These are phyloP conservation scores for Prunella himalayana DNA, from an alignment of 2,113 vertebrate genomes.

Conservation along the genomic window DNA sequence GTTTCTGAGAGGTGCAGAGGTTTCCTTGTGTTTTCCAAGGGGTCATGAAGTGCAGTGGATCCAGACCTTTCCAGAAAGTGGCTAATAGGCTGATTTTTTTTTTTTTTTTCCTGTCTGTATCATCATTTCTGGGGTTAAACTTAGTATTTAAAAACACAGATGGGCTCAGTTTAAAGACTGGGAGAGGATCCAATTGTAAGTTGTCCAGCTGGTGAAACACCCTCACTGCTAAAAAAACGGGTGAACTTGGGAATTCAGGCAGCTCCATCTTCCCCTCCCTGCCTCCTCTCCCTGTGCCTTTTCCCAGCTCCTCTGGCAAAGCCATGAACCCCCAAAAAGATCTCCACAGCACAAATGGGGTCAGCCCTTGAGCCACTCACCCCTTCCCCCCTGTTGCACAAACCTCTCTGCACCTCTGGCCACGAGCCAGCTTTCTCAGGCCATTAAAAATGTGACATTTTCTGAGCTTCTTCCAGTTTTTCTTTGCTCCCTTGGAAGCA, in stretches of 20 bases:
- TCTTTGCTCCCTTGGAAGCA: fast-evolving
- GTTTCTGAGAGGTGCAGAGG: background rate
- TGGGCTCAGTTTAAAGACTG: conserved; percentile 53
- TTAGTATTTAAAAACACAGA: conserved; percentile 50
- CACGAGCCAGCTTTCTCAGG: background rate
- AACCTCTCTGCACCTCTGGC: background rate
- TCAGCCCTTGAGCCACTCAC: background rate
- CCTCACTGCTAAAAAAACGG: conserved; percentile 6
- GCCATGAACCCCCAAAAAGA: background rate
- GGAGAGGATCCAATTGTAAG: conserved; percentile 55
- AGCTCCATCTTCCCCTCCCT: background rate
- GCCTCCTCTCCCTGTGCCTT: background rate
- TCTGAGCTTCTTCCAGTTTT: background rate
- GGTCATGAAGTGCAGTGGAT: fast-evolving
- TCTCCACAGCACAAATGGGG: background rate
- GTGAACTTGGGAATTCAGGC: conserved; percentile 40
- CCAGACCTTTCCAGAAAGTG: background rate
- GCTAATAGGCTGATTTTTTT: background rate
- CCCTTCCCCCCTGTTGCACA: background rate
- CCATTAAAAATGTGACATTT: background rate
- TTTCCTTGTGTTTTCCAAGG: background rate
- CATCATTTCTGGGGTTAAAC: conserved; percentile 39
- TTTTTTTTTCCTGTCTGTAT: background rate
- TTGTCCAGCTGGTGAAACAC: conserved; percentile 59
- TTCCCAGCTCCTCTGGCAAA: background rate